Percentiles rank a stretch among this genome's conserved stretches.
These are phyloP conservation scores for Tyrannus savana DNA, from an alignment of 2,113 vertebrate genomes.

Conservation along the genomic window DNA sequence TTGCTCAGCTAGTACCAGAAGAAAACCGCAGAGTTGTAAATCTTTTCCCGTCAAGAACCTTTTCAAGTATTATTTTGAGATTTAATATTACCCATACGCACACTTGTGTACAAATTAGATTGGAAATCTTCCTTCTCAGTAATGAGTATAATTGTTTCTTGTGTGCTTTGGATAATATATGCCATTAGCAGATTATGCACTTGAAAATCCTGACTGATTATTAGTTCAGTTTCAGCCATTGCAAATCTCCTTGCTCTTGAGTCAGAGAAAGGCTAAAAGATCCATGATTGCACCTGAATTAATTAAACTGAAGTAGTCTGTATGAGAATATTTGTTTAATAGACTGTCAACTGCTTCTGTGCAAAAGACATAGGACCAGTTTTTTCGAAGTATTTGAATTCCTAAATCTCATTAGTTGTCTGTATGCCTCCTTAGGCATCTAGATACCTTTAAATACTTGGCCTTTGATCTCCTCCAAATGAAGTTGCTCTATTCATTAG, in stretches of 20 bases:
- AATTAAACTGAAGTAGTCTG: slow-evolving; percentile 56
- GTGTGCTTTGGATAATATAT: not conserved
- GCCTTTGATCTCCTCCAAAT: slow-evolving; percentile 11
- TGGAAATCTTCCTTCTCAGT: not conserved
- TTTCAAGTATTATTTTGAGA: not conserved
- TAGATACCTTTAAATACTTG: slow-evolving; percentile 18
- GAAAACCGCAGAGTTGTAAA: not conserved
- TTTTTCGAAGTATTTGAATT: not conserved
- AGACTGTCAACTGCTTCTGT: not conserved
- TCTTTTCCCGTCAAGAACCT: not conserved
- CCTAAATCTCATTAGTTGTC: not conserved
- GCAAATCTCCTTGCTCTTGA: slow-evolving; percentile 36
- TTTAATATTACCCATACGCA: not conserved
- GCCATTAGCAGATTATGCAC: not conserved
- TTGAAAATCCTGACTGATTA: slow-evolving; percentile 18
- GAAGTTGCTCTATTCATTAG: slow-evolving; percentile 11
- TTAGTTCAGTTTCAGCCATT: slow-evolving; percentile 5
- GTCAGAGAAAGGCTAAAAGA: slow-evolving; percentile 37
- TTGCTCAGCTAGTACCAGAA: not conserved
- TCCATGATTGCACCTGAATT: slow-evolving; percentile 54
- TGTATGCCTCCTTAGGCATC: not conserved
- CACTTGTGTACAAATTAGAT: not conserved
- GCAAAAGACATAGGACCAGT: not conserved
- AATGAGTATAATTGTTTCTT: not conserved
- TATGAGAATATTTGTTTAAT: slow-evolving; percentile 19